phyloP scores from a whole-genome alignment of 2,113 vertebrate species.

The Spheniscus mendiculus region DNA sequence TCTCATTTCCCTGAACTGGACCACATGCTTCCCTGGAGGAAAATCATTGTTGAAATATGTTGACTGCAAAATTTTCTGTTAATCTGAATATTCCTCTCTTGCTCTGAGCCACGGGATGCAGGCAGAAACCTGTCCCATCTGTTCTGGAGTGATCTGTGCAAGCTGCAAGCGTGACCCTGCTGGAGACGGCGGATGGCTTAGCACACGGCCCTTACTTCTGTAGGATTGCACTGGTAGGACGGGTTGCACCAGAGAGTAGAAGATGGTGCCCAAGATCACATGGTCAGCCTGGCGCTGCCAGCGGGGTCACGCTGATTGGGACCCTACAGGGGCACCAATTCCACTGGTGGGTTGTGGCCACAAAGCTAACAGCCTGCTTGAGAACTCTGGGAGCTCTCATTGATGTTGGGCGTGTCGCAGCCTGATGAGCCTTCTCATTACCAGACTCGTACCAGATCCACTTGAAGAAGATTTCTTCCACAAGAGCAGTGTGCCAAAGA shows the following conservation, averaged over 20 bases:
- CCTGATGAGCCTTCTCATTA: not conserved
- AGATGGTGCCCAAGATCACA: accelerated
- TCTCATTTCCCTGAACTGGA: conserved; percentile 40
- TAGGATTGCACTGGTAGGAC: not conserved
- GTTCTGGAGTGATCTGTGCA: not conserved
- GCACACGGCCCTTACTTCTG: not conserved
- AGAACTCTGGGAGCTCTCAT: not conserved
- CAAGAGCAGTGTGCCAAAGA: not conserved
- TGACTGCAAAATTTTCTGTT: conserved; percentile 31
- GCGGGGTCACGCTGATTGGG: not conserved
- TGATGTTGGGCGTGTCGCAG: not conserved
- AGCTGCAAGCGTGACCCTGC: not conserved
- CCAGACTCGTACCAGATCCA: not conserved
- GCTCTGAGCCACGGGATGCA: not conserved
- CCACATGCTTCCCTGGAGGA: conserved; percentile 23
- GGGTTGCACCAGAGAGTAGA: not conserved
- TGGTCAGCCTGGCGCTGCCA: not conserved
- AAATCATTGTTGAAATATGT: conserved; percentile 31
- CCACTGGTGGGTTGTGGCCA: too few relatives aligned
- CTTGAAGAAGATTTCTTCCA: not conserved
- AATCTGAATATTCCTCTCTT: conserved; percentile 12
- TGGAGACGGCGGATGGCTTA: not conserved
- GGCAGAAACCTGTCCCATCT: conserved; percentile 2
- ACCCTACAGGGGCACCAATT: not conserved
- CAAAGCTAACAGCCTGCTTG: not conserved